A percentile compares a stretch with the other conserved stretches of the same genome.
Conservation (phyloP, 2,797 vertebrate species). For the Sebastes oblongus region DNA sequence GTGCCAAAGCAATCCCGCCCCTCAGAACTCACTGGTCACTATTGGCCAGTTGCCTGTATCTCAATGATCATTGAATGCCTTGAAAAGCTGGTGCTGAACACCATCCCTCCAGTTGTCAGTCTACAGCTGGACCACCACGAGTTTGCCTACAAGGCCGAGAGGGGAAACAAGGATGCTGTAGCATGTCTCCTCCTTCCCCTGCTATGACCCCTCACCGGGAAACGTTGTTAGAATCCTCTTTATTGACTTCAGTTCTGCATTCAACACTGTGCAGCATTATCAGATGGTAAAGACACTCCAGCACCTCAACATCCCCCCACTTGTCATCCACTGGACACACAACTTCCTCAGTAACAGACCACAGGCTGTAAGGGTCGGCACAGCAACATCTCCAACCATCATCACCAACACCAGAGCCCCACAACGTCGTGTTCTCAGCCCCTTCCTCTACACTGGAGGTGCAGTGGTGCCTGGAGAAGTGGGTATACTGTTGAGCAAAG, state of each 20-base stretch:
- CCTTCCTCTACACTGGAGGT: neutral
- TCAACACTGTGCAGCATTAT: neutral
- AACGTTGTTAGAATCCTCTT: neutral
- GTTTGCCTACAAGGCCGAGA: neutral
- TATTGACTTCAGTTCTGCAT: neutral
- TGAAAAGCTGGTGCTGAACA: neutral
- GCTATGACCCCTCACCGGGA: neutral
- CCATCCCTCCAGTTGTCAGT: neutral
- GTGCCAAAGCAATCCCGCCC: neutral
- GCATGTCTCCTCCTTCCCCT: neutral
- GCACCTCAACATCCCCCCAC: neutral
- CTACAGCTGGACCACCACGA: neutral
- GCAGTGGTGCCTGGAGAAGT: too few species aligned
- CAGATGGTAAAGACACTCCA: neutral
- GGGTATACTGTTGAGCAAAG: too few species aligned
- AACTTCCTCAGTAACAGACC: neutral
- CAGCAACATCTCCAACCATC: neutral
- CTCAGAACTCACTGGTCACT: neutral
- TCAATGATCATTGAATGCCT: neutral
- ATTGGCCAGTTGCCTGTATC: neutral
- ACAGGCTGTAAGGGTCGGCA: neutral
- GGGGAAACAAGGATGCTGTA: neutral
- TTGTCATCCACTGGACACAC: neutral
- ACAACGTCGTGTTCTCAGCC: neutral
- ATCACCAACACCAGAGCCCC: neutral